Conservation (phyloP, 2,113 vertebrate genomes). For the Dicaeum eximium region DNA sequence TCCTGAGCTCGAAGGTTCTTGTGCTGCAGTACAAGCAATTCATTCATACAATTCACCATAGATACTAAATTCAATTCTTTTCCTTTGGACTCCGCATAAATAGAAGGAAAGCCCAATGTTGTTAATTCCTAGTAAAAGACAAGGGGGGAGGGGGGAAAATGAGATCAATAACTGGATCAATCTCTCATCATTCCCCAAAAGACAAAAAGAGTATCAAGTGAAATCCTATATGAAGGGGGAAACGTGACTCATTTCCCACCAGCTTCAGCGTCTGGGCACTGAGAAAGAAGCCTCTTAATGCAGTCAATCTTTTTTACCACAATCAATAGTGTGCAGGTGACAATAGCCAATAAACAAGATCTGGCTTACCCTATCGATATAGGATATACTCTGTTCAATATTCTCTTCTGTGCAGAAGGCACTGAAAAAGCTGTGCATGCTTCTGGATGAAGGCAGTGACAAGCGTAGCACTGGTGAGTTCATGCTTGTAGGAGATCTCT, state of each 20-base stretch:
- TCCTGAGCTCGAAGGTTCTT: constrained; percentile 82
- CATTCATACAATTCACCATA: constrained; percentile 86
- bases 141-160: not conserved
- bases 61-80: constrained; percentile 77
- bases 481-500: constrained; percentile 78
- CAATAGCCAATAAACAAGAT: not conserved
- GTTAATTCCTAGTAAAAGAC: constrained; percentile 80
- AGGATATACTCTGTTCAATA: constrained; percentile 84
- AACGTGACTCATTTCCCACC: not conserved
- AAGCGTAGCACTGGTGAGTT: constrained; percentile 74
- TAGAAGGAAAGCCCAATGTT: constrained; percentile 83
- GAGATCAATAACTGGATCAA: not conserved
- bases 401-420: constrained; percentile 95
- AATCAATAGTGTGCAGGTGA: not conserved
- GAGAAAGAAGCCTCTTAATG: not conserved
- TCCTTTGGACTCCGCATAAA: constrained; percentile 77
- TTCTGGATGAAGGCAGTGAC: constrained; percentile 77
- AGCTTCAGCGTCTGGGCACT: not conserved
- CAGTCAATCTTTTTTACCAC: not conserved
- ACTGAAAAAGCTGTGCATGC: constrained; percentile 77
- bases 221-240: not conserved
- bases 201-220: not conserved
- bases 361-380: constrained; percentile 86
- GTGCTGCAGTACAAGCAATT: constrained; percentile 84
- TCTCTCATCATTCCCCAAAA: not conserved